Evolutionary conservation across 2,888 invertebrate genomes (phyloP).

Genomic region (Euclidia mi): DNA sequence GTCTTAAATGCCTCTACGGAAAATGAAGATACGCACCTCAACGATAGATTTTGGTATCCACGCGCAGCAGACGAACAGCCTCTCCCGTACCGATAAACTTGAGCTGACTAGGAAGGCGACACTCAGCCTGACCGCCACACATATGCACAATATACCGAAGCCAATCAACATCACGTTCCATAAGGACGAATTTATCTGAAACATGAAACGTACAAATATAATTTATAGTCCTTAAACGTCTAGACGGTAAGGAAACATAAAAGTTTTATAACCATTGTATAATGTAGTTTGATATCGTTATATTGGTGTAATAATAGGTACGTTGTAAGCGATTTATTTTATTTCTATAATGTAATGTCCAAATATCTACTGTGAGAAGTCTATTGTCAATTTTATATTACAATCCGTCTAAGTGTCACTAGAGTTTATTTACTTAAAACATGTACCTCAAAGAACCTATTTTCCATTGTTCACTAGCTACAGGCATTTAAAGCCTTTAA

Average conservation of each 20-base stretch:
- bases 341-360: no score
- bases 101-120: slow-evolving; percentile 74
- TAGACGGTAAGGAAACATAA: background rate
- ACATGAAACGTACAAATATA: slow-evolving; percentile 18
- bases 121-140: slow-evolving; percentile 70
- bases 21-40: slow-evolving; percentile 79
- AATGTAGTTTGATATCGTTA: background rate
- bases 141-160: slow-evolving; percentile 74
- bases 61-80: slow-evolving; percentile 91
- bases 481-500: no score
- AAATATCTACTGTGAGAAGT: no score
- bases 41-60: slow-evolving; percentile 94
- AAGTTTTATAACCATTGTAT: background rate
- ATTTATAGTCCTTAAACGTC: background rate
- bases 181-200: slow-evolving; percentile 71
- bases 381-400: no score
- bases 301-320: no score
- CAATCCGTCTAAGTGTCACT: no score
- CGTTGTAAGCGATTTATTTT: no score
- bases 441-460: no score
- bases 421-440: no score
- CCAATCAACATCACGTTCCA: slow-evolving; percentile 74
- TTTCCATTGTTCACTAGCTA: no score
- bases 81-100: slow-evolving; percentile 89
- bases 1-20: no score